Percentiles rank a stretch among this genome's conserved stretches.
phyloP scores from a whole-genome alignment of 1,140 invertebrate species.

The Ceratina calcarata region DNA sequence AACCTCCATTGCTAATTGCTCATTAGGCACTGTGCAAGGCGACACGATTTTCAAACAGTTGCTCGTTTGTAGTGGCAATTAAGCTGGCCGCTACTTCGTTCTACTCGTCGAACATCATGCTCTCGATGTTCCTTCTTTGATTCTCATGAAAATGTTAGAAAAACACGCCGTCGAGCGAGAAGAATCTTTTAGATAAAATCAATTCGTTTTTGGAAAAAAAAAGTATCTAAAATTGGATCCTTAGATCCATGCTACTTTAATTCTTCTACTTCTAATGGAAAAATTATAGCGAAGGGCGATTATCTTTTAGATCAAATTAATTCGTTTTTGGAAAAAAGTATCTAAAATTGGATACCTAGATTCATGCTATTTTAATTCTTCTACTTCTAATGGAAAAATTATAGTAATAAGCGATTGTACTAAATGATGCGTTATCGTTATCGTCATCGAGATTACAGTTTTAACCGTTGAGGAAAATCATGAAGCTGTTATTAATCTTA shows the following conservation, averaged over 20 bases:
- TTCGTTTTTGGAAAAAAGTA: neutral
- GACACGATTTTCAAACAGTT: constrained; percentile 42
- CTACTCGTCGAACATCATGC: constrained; percentile 35
- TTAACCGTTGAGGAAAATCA: constrained; percentile 7
- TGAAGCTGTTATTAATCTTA: neutral
- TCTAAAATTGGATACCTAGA: neutral
- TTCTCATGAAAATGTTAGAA: neutral
- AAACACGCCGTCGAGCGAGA: neutral
- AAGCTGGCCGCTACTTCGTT: constrained; percentile 36
- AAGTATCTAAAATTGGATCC: neutral
- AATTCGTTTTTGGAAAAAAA: neutral
- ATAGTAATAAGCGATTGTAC: too few relatives aligned
- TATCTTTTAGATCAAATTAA: neutral
- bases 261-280: neutral
- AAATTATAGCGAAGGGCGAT: neutral
- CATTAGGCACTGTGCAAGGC: constrained; percentile 41
- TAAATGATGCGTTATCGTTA: neutral
- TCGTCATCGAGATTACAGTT: constrained; percentile 21
- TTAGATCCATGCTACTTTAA: neutral
- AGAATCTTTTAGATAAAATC: neutral
- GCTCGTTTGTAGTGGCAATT: constrained; percentile 33
- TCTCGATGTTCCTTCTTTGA: constrained; percentile 28
- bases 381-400: neutral
- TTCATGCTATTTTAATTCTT: constrained; percentile 8
- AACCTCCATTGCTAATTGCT: constrained; percentile 52